Conservation (phyloP, 2,888 invertebrate species). For the Rotaria magnacalcarata region DNA sequence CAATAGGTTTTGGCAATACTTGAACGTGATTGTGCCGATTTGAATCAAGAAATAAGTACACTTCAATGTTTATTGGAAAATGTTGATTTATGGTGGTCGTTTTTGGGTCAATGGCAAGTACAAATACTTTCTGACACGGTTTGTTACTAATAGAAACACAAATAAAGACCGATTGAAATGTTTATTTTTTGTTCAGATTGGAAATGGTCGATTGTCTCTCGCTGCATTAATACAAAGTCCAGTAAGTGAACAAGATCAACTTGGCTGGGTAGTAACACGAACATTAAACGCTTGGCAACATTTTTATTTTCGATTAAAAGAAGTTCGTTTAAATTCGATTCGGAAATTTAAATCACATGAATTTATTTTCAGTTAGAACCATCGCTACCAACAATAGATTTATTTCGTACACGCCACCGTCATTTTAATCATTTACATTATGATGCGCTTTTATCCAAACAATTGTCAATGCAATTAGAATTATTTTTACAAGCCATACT, state of each 20-base stretch:
- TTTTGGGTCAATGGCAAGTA: conserved; percentile 27
- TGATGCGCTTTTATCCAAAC: background rate
- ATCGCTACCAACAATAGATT: conserved; percentile 22
- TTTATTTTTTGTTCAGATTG: background rate
- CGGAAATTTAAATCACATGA: background rate
- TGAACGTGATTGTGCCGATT: conserved; percentile 25
- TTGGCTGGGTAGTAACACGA: conserved; percentile 3
- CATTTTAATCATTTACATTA: background rate
- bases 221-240: background rate
- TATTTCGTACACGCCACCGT: background rate
- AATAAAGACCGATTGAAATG: no score
- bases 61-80: conserved; percentile 12
- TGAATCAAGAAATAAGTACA: conserved; percentile 8
- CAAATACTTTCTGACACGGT: background rate
- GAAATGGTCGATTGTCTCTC: background rate
- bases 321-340: background rate
- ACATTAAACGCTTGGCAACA: conserved; percentile 12
- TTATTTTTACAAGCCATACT: background rate
- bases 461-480: background rate
- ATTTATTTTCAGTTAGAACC: background rate
- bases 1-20: background rate
- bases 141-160: background rate
- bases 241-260: background rate
- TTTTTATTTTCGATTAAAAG: conserved; percentile 28
- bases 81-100: conserved; percentile 28